Conservation (phyloP, 1,140 invertebrate species). For the Nephotettix cincticeps region DNA sequence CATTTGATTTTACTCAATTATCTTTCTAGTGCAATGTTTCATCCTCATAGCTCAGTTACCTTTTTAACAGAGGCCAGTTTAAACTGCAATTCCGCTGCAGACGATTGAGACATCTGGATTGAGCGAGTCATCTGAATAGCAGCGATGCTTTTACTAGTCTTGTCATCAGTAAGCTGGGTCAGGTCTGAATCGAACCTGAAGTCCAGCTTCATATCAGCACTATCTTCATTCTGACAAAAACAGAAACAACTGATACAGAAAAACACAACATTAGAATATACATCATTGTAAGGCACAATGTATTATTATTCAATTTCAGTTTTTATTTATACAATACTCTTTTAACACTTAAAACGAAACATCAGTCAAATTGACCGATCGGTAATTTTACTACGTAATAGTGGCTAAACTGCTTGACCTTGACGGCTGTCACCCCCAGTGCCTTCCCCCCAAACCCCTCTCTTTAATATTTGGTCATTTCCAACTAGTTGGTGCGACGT, state of each 20-base stretch:
- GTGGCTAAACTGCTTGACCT: background rate
- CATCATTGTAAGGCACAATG: too few relatives aligned
- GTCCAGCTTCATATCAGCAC: constrained; percentile 85
- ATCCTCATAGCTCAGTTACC: constrained; percentile 53
- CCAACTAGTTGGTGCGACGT: too few relatives aligned
- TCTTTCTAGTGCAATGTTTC: too few relatives aligned
- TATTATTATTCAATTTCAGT: too few relatives aligned
- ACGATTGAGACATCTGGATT: constrained; percentile 68
- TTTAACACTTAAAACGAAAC: too few relatives aligned
- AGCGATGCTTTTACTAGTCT: constrained; percentile 56
- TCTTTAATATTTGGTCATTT: too few relatives aligned
- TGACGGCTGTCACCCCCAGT: background rate
- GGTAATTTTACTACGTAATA: background rate
- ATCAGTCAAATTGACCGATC: too few relatives aligned
- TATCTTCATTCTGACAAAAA: constrained; percentile 59
- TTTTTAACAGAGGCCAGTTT: constrained; percentile 95
- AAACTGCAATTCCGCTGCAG: constrained; percentile 85
- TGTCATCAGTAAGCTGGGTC: constrained; percentile 74
- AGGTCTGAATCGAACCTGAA: constrained; percentile 84
- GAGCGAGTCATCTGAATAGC: constrained; percentile 49
- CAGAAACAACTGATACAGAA: constrained; percentile 13
- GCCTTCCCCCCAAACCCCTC: too few relatives aligned
- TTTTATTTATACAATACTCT: too few relatives aligned
- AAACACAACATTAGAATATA: background rate
- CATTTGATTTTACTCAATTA: too few relatives aligned